A percentile compares a stretch with the other conserved stretches of the same genome.
Conservation (phyloP, 2,888 invertebrate genomes). For the Mesorhabditis spiculigera region DNA sequence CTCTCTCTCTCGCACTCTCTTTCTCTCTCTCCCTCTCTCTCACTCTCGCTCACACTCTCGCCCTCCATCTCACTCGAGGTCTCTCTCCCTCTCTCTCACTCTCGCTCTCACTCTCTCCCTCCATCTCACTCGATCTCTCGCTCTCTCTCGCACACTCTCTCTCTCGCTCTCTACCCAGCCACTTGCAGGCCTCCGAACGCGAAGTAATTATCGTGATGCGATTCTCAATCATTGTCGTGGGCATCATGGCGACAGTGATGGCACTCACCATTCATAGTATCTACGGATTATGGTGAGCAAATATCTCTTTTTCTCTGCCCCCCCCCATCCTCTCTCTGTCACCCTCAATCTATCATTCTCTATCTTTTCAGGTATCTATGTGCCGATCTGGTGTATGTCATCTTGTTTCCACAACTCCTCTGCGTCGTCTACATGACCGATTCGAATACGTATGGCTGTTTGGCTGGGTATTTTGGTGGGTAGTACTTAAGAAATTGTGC, state of each 20-base stretch:
- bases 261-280: slow-evolving; percentile 94
- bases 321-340: background rate
- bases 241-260: slow-evolving; percentile 86
- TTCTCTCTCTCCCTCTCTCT: too few relatives aligned
- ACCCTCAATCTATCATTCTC: background rate
- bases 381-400: slow-evolving; percentile 96
- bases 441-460: slow-evolving; percentile 94
- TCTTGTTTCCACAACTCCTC: slow-evolving; percentile 92
- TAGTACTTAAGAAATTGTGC: background rate
- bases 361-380: slow-evolving; percentile 73
- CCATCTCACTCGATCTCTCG: too few relatives aligned
- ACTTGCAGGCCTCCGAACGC: slow-evolving; percentile 80
- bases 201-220: slow-evolving; percentile 88
- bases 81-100: too few relatives aligned
- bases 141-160: too few relatives aligned
- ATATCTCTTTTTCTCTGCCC: background rate
- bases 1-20: too few relatives aligned
- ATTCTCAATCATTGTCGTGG: slow-evolving; percentile 83
- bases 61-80: too few relatives aligned
- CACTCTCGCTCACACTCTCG: too few relatives aligned
- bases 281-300: slow-evolving; percentile 80
- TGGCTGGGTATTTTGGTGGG: slow-evolving; percentile 62
- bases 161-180: too few relatives aligned
- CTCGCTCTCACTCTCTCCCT: too few relatives aligned
- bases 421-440: slow-evolving; percentile 94